Conservation (phyloP, 2,888 invertebrate species). For the Sarcophaga caerulescens region DNA sequence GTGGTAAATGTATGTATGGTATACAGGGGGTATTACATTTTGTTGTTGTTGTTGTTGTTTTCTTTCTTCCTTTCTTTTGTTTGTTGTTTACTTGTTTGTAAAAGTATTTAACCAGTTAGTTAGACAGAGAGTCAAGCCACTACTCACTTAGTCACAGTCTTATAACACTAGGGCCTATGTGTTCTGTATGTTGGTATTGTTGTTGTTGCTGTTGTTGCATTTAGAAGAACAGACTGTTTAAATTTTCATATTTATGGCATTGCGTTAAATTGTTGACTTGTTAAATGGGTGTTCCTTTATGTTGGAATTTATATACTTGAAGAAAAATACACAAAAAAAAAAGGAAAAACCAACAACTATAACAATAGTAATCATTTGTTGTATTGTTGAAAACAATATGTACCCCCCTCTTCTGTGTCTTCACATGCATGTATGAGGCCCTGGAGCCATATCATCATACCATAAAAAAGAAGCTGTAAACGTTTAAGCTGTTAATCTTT, state of each 20-base stretch:
- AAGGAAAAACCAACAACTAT: constrained; percentile 33
- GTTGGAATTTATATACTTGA: constrained; percentile 67
- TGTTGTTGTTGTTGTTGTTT: constrained; percentile 35
- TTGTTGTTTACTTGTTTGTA: constrained; percentile 58
- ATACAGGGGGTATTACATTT: constrained; percentile 19
- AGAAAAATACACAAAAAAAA: not conserved
- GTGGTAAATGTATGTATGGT: constrained; percentile 53
- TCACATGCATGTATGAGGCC: not conserved
- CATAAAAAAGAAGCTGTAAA: constrained; percentile 70
- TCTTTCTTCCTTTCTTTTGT: constrained; percentile 46
- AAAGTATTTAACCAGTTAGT: constrained; percentile 62
- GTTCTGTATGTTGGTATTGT: not conserved
- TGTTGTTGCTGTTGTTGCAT: too few species aligned
- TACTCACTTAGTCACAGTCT: constrained; percentile 32
- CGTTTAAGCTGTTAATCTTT: constrained; percentile 70
- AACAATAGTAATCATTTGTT: constrained; percentile 40
- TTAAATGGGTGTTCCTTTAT: constrained; percentile 80
- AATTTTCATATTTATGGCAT: constrained; percentile 80
- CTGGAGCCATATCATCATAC: not conserved
- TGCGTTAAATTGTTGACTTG: constrained; percentile 81
- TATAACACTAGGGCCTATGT: not conserved
- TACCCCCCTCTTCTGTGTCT: constrained; percentile 38
- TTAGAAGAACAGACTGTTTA: constrained; percentile 53
- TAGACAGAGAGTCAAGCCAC: constrained; percentile 25
- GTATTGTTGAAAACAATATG: constrained; percentile 19